A percentile compares a stretch with the other conserved stretches of the same genome.
phyloP scores from a whole-genome alignment of 2,888 invertebrate genomes.

The Colostygia pectinataria region DNA sequence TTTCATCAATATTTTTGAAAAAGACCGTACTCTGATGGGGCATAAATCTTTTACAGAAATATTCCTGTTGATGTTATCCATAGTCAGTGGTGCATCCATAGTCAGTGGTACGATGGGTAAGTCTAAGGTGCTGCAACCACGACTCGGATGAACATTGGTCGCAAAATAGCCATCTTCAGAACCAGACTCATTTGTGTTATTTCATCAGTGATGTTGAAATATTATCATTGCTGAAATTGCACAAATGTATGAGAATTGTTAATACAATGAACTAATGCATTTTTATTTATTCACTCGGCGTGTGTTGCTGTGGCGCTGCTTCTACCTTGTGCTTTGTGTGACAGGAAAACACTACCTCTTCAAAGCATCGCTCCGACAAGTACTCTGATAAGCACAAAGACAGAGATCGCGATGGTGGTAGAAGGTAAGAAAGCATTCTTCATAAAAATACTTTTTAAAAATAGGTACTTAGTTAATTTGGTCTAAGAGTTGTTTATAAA shows the following conservation, averaged over 20 bases:
- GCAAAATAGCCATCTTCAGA: slow-evolving; percentile 65
- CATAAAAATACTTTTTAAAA: no score
- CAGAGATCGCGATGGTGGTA: slow-evolving; percentile 62
- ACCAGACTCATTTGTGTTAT: slow-evolving; percentile 60
- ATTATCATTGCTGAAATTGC: slow-evolving; percentile 58
- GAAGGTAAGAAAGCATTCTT: slow-evolving; percentile 62
- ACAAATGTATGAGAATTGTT: slow-evolving; percentile 59
- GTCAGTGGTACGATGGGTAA: slow-evolving; percentile 86
- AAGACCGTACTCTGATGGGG: slow-evolving; percentile 85
- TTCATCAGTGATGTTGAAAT: slow-evolving; percentile 51
- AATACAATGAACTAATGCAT: slow-evolving; percentile 76
- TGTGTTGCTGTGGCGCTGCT: slow-evolving; percentile 84
- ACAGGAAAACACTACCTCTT: slow-evolving; percentile 82
- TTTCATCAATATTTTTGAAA: slow-evolving; percentile 57
- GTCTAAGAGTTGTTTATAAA: no score
- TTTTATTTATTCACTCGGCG: slow-evolving; percentile 82
- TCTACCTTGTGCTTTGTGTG: slow-evolving; percentile 85
- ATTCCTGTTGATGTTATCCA: slow-evolving; percentile 86
- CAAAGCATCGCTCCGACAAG: slow-evolving; percentile 82
- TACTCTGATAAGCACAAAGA: slow-evolving; percentile 81
- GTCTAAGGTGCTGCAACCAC: slow-evolving; percentile 80
- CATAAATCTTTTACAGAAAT: slow-evolving; percentile 91
- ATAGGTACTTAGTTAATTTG: no score
- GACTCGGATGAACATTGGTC: slow-evolving; percentile 58
- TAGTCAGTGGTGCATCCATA: slow-evolving; percentile 83